Evolutionary conservation across 2,113 vertebrate species (phyloP), one percentile per base, ranked within the genome.

Genomic region (Dissostichus mawsoni): DNA sequence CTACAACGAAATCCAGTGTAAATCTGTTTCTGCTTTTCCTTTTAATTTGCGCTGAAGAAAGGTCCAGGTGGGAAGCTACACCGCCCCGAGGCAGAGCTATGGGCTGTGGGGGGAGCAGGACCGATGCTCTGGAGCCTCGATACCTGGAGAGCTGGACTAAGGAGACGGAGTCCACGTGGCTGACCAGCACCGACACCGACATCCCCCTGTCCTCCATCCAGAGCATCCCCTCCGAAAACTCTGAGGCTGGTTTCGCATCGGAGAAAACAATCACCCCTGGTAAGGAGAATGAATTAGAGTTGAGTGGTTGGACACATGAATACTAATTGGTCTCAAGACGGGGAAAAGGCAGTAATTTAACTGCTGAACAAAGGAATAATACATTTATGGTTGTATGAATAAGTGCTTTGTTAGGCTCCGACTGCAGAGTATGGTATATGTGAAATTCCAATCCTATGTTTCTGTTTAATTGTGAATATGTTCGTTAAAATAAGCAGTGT

Each of bases 101-200:
- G 95, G 95, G 95, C 80, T 96, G 95, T 33, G 95, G 95, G 33
- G 94, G 95, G 16, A 96, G 95, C 90, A 92, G 94, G 87, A 95
- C 94, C 1, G 95, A 96, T 8, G 95, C 91, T 56, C 89, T 96
- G 85, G 95, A 96, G 87, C 95, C 95, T 58, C 92, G 94, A 8
- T 95, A 95, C 84, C 73, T 94, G 87, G 95, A 96, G 84, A 96
- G 94, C 83, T 96, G 95, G 95, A 96, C 95, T 63, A 96, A 96
- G 78, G 95, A 96, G 78, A 96, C 95, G 0, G 95, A 96, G 84
- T 95, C 95, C 1, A 96, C 95, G 0, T 96, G 95, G 95, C 89
- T 96, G 86, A 94, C 94, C 7, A 94, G 93, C 92, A 96, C 95
- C 0, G 95, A 96, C 84, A 85, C 93, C 0, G 95, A 96, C 17